Evolutionary conservation across 1,140 invertebrate species (phyloP).

Genomic region (Euwallacea fornicatus): DNA sequence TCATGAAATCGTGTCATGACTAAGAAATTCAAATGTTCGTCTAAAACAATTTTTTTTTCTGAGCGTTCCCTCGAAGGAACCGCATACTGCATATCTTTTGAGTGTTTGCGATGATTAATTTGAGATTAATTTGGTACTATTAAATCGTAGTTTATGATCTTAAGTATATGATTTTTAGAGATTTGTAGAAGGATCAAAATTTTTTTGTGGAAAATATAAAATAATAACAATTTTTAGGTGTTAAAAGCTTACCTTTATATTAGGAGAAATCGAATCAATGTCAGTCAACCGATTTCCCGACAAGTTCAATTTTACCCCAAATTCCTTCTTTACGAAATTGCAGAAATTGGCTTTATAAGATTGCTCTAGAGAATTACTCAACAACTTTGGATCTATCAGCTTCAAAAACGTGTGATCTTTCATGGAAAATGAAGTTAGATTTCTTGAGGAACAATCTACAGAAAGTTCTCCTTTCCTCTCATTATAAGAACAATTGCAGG

Average conservation of each 20-base stretch:
- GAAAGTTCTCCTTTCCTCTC: background rate
- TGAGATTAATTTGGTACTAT: too few relatives aligned
- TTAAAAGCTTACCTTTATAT: background rate
- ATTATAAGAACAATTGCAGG: background rate
- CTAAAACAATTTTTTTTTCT: too few relatives aligned
- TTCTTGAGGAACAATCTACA: background rate
- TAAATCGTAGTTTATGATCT: too few relatives aligned
- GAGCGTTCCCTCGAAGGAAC: too few relatives aligned
- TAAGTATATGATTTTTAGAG: too few relatives aligned
- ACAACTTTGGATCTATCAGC: background rate
- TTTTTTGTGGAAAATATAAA: too few relatives aligned
- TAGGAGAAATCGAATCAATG: background rate
- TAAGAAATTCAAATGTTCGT: too few relatives aligned
- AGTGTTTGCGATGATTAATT: too few relatives aligned
- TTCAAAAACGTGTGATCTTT: background rate
- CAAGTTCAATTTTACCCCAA: background rate
- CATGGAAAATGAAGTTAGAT: background rate
- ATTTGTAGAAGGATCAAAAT: too few relatives aligned
- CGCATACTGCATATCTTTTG: too few relatives aligned
- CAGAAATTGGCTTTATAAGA: background rate
- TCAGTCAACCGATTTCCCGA: background rate
- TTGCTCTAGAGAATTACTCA: background rate
- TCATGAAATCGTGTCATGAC: too few relatives aligned
- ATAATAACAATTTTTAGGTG: too few relatives aligned
- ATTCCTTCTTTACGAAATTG: background rate